Base-by-base conservation (phyloP, 2,113 vertebrate genomes). In the Phocoena phocoena region DNA sequence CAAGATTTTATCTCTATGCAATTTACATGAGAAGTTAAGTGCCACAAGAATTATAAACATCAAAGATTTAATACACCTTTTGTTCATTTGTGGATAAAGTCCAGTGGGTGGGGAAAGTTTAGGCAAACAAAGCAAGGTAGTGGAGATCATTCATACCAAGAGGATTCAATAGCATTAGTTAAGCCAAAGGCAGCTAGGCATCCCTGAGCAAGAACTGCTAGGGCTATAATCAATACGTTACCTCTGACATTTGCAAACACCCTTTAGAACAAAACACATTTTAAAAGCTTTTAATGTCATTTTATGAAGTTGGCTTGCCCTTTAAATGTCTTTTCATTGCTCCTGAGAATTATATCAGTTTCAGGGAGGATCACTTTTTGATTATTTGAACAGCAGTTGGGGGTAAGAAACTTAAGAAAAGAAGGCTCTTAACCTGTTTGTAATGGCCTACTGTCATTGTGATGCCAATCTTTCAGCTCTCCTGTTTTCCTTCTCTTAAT, bases 201-300 rank as follows among this genome's bases (percentile, higher is more conserved):
- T 7, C 95, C 47, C 26, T 74, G 79, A 89, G 79, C 53, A 97
- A 96, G 80, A 97, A 90, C 28, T 93, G 68, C 93, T 93, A 53
- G 79, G 76, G 88, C 97, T 92, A 73, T 97, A 97, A 97, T 97
- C 97, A 95, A 92, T 98, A 97, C 18, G 82, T 96, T 98, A 95
- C 93, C 67, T 96, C 93, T 98, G 98, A 98, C 97, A 98, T 97
- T 98, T 98, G 95, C 92, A 93, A 97, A 88, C 63, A 90, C 44
- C 26, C 67, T 97, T 95, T 76, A 86, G 53, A 98, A 93, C 94
- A 95, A 73, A 96, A 97, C 15, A 92, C 79, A 81, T 91, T 98
- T 97, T 96, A 96, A 79, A 98, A 96, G 83, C 89, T 97, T 96
- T 97, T 98, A 97, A 97, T 97, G 98, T 97, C 96, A 97, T 92